Percentiles rank a stretch among this genome's conserved stretches.
Evolutionary conservation across 2,888 invertebrate genomes (phyloP).

Genomic region (Limnephilus auricula): DNA sequence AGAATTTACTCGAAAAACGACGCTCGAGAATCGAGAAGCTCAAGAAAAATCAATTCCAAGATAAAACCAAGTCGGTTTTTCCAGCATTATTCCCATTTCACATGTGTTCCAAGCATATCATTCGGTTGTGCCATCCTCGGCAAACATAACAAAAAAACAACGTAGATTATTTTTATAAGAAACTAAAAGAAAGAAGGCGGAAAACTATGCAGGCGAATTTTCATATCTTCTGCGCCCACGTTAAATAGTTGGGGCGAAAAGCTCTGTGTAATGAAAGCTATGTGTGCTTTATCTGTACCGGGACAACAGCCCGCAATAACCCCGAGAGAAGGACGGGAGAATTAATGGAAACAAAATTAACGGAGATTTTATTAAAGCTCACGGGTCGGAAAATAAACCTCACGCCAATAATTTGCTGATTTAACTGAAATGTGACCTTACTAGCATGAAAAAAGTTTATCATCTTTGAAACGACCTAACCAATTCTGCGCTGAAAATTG

Average conservation of each 20-base stretch:
- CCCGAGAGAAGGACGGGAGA: background rate
- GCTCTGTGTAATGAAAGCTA: conserved; percentile 12
- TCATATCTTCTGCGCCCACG: conserved; percentile 17
- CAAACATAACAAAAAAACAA: background rate
- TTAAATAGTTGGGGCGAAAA: conserved; percentile 32
- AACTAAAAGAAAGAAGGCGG: background rate
- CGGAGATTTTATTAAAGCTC: conserved; percentile 13
- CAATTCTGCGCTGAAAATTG: background rate
- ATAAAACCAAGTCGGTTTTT: background rate
- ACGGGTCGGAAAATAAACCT: conserved; percentile 11
- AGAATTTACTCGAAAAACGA: too few relatives aligned
- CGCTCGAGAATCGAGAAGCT: background rate
- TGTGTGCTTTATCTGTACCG: conserved; percentile 19
- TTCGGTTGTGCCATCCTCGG: background rate
- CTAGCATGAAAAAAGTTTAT: background rate
- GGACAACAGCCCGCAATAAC: background rate
- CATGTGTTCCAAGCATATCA: background rate
- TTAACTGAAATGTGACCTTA: background rate
- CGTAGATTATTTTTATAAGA: background rate
- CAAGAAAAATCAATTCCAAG: background rate
- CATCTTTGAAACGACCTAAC: background rate
- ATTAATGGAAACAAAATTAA: conserved; percentile 36
- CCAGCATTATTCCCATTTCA: background rate
- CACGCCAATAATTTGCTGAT: conserved; percentile 21
- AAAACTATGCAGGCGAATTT: conserved; percentile 22